These are phyloP conservation scores for Symphodus melops DNA, from an alignment of 2,113 vertebrate species.

Conservation along the genomic window DNA sequence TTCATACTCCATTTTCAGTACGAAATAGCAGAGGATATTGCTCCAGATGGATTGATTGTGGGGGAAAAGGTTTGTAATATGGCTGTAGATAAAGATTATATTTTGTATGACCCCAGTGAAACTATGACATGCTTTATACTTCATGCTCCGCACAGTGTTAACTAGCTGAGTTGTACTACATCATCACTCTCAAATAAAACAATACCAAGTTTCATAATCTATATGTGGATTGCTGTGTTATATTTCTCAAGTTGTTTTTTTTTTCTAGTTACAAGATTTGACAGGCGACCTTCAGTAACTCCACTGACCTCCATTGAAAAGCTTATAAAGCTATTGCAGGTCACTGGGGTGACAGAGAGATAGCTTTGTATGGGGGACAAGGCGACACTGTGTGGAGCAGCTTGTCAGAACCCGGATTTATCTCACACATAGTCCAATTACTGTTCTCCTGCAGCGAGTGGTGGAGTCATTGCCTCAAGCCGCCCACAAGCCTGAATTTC, in stretches of 20 bases:
- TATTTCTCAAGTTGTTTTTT: slow-evolving; percentile 2
- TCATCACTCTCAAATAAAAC: slow-evolving; percentile 32
- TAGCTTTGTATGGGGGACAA: slow-evolving; percentile 6
- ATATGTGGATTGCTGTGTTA: slow-evolving; percentile 7
- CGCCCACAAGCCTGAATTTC: slow-evolving; percentile 39
- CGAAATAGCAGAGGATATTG: background rate
- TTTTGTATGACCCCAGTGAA: slow-evolving; percentile 33
- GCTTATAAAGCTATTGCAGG: background rate
- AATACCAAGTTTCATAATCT: slow-evolving; percentile 16
- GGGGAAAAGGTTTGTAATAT: background rate
- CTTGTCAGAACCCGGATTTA: slow-evolving; percentile 54
- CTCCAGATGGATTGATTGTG: background rate
- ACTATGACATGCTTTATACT: slow-evolving; percentile 25
- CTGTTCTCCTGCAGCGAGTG: slow-evolving; percentile 33
- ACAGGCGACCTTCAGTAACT: slow-evolving; percentile 10
- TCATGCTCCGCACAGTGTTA: background rate
- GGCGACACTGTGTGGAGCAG: slow-evolving; percentile 30
- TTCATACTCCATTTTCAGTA: slow-evolving; percentile 27
- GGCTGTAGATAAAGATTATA: slow-evolving; percentile 22
- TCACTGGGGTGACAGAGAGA: slow-evolving; percentile 19
- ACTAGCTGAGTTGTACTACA: slow-evolving; percentile 8
- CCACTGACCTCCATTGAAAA: slow-evolving; percentile 11
- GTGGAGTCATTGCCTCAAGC: slow-evolving; percentile 44
- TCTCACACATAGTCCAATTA: slow-evolving; percentile 59
- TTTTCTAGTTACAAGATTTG: slow-evolving; percentile 3